Evolutionary conservation across 2,888 invertebrate genomes (phyloP).

Genomic region (Drosophila nr. medialis): DNA sequence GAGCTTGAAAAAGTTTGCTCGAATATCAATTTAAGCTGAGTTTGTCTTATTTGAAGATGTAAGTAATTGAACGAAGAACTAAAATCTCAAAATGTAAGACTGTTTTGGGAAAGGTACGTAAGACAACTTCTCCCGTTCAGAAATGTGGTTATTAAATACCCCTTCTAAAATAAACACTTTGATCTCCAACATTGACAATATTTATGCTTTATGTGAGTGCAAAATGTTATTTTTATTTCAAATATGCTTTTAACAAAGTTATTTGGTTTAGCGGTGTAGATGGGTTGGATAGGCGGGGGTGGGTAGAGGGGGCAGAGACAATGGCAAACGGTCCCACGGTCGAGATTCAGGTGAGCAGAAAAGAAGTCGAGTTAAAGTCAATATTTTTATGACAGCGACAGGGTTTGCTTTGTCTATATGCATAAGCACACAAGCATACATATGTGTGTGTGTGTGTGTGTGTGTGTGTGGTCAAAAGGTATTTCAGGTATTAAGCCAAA

Average conservation of each 20-base stretch:
- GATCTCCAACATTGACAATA: not conserved
- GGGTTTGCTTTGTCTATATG: constrained; percentile 46
- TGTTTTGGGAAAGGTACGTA: not conserved
- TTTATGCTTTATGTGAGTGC: not conserved
- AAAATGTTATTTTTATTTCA: not conserved
- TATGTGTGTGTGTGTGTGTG: constrained; percentile 3
- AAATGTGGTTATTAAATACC: not conserved
- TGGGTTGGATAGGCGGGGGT: rapidly evolving
- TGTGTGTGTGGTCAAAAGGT: constrained; percentile 1
- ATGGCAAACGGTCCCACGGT: constrained; percentile 15
- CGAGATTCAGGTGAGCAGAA: constrained; percentile 17
- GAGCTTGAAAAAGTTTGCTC: not conserved
- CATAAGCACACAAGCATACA: constrained; percentile 2
- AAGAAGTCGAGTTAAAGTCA: constrained; percentile 52
- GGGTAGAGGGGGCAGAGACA: not conserved
- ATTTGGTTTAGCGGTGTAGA: not conserved
- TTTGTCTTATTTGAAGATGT: not conserved
- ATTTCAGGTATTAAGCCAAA: constrained; percentile 50
- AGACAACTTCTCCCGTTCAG: not conserved
- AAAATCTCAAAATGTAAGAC: not conserved
- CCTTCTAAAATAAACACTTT: not conserved
- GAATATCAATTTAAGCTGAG: not conserved
- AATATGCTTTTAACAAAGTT: not conserved
- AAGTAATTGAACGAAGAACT: not conserved
- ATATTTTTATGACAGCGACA: constrained; percentile 64